These are phyloP conservation scores for Chalcis sispes DNA, from an alignment of 2,888 invertebrate genomes.

Conservation along the genomic window DNA sequence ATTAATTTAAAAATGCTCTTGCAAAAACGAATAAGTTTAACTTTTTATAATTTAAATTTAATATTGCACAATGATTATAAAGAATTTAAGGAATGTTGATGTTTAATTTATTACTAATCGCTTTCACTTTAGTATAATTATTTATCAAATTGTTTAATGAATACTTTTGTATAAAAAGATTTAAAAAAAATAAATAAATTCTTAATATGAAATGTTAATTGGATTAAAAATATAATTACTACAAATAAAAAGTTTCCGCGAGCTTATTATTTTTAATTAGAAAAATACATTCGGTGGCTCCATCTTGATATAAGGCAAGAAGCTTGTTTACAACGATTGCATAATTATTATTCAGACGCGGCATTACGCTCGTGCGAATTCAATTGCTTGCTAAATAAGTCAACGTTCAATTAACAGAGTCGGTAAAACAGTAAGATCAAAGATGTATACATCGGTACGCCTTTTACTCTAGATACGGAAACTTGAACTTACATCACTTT, in stretches of 20 bases:
- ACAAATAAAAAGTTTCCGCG: background rate
- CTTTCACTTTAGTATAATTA: no score
- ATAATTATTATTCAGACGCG: slow-evolving; percentile 35
- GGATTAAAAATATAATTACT: no score
- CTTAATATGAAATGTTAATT: background rate
- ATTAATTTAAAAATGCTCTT: no score
- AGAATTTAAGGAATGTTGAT: no score
- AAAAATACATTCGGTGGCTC: slow-evolving; percentile 40
- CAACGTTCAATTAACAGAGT: slow-evolving; percentile 47
- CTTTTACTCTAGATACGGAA: slow-evolving; percentile 46
- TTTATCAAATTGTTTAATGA: no score
- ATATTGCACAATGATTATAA: no score
- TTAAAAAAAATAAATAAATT: background rate
- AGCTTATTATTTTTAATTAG: no score
- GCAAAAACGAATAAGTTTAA: no score
- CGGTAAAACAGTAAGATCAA: slow-evolving; percentile 54
- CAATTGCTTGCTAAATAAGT: slow-evolving; percentile 11
- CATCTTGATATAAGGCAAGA: slow-evolving; percentile 27
- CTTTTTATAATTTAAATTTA: no score
- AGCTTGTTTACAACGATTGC: slow-evolving; percentile 20
- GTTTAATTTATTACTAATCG: no score
- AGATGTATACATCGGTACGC: slow-evolving; percentile 28
- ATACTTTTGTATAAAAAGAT: no score
- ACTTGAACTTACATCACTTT: slow-evolving; percentile 47
- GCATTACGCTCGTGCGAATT: slow-evolving; percentile 21